Evolutionary conservation across 53 echinoderm and acorn worm species (phyloP), one percentile per base, ranked within the genome.

Genomic region (Mesocentrotus franciscanus): DNA sequence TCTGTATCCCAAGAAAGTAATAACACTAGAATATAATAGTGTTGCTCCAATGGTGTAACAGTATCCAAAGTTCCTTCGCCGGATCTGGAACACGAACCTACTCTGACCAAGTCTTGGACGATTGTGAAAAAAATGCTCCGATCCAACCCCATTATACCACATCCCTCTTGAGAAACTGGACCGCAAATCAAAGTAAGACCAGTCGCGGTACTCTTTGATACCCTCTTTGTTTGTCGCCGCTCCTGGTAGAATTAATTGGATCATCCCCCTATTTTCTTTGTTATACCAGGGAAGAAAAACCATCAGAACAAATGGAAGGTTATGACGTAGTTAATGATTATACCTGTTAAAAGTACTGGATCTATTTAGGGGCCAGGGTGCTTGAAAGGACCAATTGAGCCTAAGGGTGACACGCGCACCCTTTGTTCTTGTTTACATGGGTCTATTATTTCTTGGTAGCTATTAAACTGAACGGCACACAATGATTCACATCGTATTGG

Each of bases 321-420:
- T 33, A 34, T 93, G 83, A 93, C 93, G 93, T n/a, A 81, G 93
- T 93, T 93, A 93, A 93, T 93, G 93, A 93, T 93, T 93, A 93
- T 92, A 71, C 92, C 92, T 92, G 92, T 93, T 35, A 64, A 78
- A 39, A 16, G 59, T 61, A 81, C 22, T 34, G 35, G 60, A 9
- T 1, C 78, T 60, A 79, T 78, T 60, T 33, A 93, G 75, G 30
- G 60, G 17, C 83, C 60, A 24, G 93, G 72, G 79, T 26, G 35
- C 61, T 81, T 93, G 17, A 60, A 92, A 72, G 75, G 18, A 62
- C 64, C 66, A 36, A 33, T 90, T 0, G 9, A 72, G 56, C 11
- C 74, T 26, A 1, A 5, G 61, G 26, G 9, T 58, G 59, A 61
- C 93, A 93, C 93, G 93, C 93, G 93, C 81, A 79, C 39, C 78